Base-by-base conservation (phyloP, 2,113 vertebrate genomes). In the Bostrychus sinensis region DNA sequence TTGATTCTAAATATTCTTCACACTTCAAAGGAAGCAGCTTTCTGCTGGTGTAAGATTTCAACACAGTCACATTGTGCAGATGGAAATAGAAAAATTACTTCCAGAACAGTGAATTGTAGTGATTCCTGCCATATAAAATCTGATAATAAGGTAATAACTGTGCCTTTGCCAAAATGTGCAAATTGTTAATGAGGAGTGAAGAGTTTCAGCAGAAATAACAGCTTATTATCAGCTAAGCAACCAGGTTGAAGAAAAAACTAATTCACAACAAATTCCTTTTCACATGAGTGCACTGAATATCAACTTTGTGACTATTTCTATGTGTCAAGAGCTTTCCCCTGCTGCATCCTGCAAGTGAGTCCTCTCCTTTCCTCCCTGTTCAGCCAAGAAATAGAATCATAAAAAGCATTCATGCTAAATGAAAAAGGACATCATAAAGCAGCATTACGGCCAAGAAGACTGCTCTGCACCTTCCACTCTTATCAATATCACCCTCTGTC, bases 391-490 rank as follows among this genome's bases (percentile, higher is more conserved):
- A 89, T 90, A 86, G 84, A 91, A 90, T 88, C 89, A 87, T 91
- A 90, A 90, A 91, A 88, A 85, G 60, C 83, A 72, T 85, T 88
- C 85, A 89, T 74, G 79, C 85, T 85, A 88, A 89, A 89, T 91
- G 86, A 91, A 91, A 89, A 88, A 89, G 83, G 82, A 75, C 83
- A 84, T 81, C 85, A 84, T 91, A 91, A 91, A 90, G 86, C 83
- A 75, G 81, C 84, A 89, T 88, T 90, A 88, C 82, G 83, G 70
- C 56, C 64, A 81, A 91, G 89, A 84, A 86, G 83, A 83, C 80
- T 85, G 81, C 77, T 77, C 75, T 68, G 74, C 86, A 81, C 86
- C 82, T 81, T 91, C 81, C 75, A 82, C 88, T 75, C 82, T 89
- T 89, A 91, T 88, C 87, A 88, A 87, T 82, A 89, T 80, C 77